These are phyloP conservation scores for Drosophila helvetica DNA, from an alignment of 2,888 invertebrate species.

Conservation along the genomic window DNA sequence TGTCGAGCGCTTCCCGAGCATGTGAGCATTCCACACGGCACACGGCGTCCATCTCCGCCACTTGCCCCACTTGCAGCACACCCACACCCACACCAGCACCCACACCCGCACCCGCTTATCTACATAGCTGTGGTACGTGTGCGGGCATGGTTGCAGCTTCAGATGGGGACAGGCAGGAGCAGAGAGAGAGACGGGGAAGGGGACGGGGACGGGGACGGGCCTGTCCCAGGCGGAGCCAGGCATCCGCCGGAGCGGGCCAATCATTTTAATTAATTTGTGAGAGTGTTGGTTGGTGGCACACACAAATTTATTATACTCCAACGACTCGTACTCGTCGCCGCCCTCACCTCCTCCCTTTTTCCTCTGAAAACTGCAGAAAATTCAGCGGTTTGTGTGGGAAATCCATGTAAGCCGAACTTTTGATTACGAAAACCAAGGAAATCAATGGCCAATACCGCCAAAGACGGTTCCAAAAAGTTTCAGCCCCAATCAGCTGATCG, in stretches of 20 bases:
- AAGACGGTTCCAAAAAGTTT: slow-evolving; percentile 5
- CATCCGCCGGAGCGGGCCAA: slow-evolving; percentile 66
- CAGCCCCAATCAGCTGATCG: not conserved
- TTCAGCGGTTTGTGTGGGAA: slow-evolving; percentile 55
- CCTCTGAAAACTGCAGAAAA: slow-evolving; percentile 63
- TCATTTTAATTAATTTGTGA: slow-evolving; percentile 83
- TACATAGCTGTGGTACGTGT: slow-evolving; percentile 61
- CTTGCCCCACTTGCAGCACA: not conserved
- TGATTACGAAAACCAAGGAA: slow-evolving; percentile 76
- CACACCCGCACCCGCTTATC: slow-evolving; percentile 58
- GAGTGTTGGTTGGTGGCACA: slow-evolving; percentile 80
- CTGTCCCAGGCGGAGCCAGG: not conserved
- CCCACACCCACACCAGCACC: too few species aligned
- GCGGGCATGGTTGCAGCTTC: slow-evolving; percentile 25
- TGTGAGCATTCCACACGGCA: slow-evolving; percentile 41
- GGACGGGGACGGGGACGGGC: not conserved
- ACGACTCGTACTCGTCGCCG: slow-evolving; percentile 35
- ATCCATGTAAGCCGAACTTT: slow-evolving; percentile 73
- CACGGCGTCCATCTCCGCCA: slow-evolving; percentile 16
- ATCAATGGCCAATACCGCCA: slow-evolving; percentile 53
- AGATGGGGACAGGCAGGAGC: slow-evolving; percentile 7
- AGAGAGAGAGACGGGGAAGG: slow-evolving; percentile 9
- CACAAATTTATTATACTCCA: slow-evolving; percentile 77
- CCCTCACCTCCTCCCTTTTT: slow-evolving; percentile 15
- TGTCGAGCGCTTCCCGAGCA: slow-evolving; percentile 30